Conservation (phyloP, 2,888 invertebrate species). For the Ellobium chinense region DNA sequence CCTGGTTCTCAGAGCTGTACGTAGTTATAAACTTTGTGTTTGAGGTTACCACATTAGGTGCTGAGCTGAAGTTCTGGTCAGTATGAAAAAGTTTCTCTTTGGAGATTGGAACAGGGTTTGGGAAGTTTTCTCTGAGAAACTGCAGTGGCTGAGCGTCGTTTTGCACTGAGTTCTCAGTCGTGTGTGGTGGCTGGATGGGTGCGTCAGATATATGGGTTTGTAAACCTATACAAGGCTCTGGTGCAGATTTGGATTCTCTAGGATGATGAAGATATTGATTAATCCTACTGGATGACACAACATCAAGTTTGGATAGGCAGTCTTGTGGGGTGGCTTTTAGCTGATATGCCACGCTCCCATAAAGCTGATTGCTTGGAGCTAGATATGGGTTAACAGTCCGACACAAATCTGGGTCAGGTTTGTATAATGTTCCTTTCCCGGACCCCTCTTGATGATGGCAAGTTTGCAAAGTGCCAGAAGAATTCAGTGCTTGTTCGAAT, state of each 20-base stretch:
- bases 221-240: neutral
- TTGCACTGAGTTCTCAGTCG: neutral
- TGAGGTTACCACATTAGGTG: neutral
- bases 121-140: constrained; percentile 16
- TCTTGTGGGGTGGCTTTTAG: neutral
- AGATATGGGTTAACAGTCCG: neutral
- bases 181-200: neutral
- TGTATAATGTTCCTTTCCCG: neutral
- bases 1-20: neutral
- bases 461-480: neutral
- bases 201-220: neutral
- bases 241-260: neutral
- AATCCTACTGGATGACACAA: neutral
- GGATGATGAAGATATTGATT: constrained; percentile 16
- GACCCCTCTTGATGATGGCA: neutral
- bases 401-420: neutral
- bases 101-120: constrained; percentile 4
- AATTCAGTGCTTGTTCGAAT: neutral
- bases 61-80: neutral
- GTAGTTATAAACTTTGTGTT: neutral
- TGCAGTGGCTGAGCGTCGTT: neutral
- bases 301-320: neutral
- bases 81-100: neutral
- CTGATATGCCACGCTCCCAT: constrained; percentile 11
- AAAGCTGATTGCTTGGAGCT: neutral